Percentiles rank a stretch among this genome's conserved stretches.
phyloP scores from a whole-genome alignment of 2,113 vertebrate species.

The Aythya baeri region DNA sequence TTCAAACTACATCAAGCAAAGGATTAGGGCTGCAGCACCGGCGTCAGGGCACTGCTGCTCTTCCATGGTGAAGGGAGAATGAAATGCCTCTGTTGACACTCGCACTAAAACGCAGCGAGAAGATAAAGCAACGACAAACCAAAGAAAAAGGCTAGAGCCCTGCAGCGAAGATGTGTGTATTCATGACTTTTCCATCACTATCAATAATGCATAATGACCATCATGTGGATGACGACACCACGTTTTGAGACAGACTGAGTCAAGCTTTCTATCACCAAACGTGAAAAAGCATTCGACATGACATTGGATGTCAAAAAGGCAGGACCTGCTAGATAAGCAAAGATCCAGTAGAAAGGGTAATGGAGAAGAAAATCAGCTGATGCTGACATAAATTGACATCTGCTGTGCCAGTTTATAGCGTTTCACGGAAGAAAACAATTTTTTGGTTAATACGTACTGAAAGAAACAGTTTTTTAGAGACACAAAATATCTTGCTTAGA shows the following conservation, averaged over 20 bases:
- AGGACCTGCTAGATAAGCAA: slow-evolving; percentile 45
- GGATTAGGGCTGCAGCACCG: neutral
- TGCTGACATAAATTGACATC: slow-evolving; percentile 33
- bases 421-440: neutral
- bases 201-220: slow-evolving; percentile 42
- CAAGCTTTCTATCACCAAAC: neutral
- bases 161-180: neutral
- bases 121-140: slow-evolving; percentile 12
- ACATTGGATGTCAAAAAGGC: neutral
- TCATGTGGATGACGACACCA: neutral
- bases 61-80: neutral
- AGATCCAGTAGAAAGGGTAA: slow-evolving; percentile 30
- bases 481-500: neutral
- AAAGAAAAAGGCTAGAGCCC: slow-evolving; percentile 18
- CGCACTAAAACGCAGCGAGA: neutral
- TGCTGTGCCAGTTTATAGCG: neutral
- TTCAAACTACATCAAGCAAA: neutral
- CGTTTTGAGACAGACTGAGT: neutral
- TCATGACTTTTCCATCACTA: slow-evolving; percentile 24
- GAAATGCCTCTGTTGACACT: neutral
- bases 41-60: neutral
- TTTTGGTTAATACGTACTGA: neutral
- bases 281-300: neutral
- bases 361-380: slow-evolving; percentile 64
- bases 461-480: neutral